These are phyloP conservation scores for Poecilobothrus nobilitatus DNA, from an alignment of 2,888 invertebrate genomes.

Conservation along the genomic window DNA sequence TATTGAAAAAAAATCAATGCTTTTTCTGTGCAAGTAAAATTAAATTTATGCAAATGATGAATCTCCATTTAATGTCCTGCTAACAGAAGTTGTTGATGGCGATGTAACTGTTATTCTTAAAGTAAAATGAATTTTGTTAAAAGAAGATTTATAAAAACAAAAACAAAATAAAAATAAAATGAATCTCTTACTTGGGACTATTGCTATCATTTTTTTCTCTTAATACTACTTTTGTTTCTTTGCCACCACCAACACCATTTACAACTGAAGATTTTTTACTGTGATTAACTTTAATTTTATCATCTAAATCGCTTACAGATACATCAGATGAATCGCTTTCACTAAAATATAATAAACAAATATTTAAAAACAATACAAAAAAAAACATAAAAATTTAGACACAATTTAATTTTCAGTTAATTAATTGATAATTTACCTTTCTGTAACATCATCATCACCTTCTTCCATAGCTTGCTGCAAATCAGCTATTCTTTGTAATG, in stretches of 20 bases:
- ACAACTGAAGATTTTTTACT: constrained; percentile 32
- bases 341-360: constrained; percentile 15
- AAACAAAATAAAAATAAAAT: no score
- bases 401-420: background rate
- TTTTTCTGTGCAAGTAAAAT: background rate
- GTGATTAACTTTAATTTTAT: constrained; percentile 38
- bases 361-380: no score
- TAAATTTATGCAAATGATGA: constrained; percentile 28
- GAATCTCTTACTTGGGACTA: constrained; percentile 42
- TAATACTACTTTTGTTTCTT: constrained; percentile 24
- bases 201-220: constrained; percentile 29
- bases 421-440: constrained; percentile 32
- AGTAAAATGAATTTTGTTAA: constrained; percentile 38
- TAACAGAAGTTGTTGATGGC: constrained; percentile 35
- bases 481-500: constrained; percentile 81
- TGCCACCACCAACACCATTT: constrained; percentile 21
- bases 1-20: background rate
- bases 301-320: constrained; percentile 41
- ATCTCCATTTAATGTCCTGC: constrained; percentile 31
- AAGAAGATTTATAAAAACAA: constrained; percentile 30
- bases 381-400: constrained; percentile 7
- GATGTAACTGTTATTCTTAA: constrained; percentile 44
- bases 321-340: constrained; percentile 30
- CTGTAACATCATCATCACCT: constrained; percentile 55
- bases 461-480: constrained; percentile 88